These are phyloP conservation scores for Pitangus sulphuratus DNA, from an alignment of 2,797 vertebrate species.

Conservation along the genomic window DNA sequence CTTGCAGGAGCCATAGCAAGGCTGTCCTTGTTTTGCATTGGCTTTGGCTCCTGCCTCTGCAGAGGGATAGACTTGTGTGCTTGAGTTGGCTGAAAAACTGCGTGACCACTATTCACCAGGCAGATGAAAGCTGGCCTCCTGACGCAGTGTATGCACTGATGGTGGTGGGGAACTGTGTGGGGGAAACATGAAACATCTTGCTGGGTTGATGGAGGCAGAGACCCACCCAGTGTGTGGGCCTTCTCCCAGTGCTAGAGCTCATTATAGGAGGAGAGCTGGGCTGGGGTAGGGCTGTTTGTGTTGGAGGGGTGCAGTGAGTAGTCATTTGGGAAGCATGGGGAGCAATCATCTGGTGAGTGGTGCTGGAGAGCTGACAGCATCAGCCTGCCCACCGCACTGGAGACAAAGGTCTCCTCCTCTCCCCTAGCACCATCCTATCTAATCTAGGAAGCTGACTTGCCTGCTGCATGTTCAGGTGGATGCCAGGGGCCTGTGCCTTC, in stretches of 20 bases:
- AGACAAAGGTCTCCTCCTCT: neutral
- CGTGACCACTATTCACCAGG: neutral
- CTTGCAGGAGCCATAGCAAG: neutral
- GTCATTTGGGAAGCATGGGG: neutral
- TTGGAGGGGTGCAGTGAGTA: neutral
- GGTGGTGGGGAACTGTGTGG: neutral
- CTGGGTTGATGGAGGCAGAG: neutral
- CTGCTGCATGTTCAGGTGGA: neutral
- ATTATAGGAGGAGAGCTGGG: neutral
- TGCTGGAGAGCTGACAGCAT: neutral
- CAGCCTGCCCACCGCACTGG: neutral
- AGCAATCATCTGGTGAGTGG: neutral
- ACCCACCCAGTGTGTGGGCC: rapidly evolving
- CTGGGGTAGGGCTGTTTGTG: neutral
- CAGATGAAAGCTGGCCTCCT: neutral
- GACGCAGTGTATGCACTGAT: neutral
- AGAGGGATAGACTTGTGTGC: neutral
- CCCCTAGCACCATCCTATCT: neutral
- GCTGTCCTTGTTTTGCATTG: neutral
- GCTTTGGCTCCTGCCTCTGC: neutral
- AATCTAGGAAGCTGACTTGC: neutral
- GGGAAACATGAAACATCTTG: neutral
- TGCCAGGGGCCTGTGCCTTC: neutral
- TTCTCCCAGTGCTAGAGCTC: neutral
- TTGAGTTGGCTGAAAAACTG: neutral